Base-by-base conservation (phyloP, 2,797 vertebrate genomes). In the Crypturellus tataupa region DNA sequence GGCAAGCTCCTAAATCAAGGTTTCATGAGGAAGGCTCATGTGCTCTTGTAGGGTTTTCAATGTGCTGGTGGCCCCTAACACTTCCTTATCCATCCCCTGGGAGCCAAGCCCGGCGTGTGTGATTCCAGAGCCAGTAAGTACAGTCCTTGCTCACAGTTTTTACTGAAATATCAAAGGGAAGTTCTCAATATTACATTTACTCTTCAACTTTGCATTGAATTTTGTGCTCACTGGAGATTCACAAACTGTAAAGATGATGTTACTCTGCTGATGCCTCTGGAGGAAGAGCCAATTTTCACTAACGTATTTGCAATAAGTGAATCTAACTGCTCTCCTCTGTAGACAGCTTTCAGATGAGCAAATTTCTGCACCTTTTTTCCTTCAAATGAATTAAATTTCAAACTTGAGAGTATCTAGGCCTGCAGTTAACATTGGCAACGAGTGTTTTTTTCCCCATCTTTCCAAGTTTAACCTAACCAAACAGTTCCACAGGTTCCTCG, bases 221-320 rank as follows among this genome's bases (percentile, higher is more conserved):
- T 78, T 59, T 55, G 42, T 5, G 15, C 59, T 89, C 87, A 86
- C 17, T 76, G 56, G 76, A 63, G 80, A 86, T 51, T 59, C 72
- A 47, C 69, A 47, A 65, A 35, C 46, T 63, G 49, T 53, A 83
- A 87, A 55, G 72, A 65, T 62, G 58, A 80, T 68, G 69, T 42
- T 89, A 68, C 65, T 83, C 49, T 40, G 27, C 33, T 12, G 37
- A 29, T 25, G 27, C 17, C 37, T 64, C 69, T 69, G 51, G 89
- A 90, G 58, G 72, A 78, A 59, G 27, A 79, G 63, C 55, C 18
- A 39, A 73, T 71, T 89, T 88, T 29, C 90, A 94, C 69, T 12
- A 91, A 70, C 19, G 23, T 4, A 80, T 60, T 78, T 58, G 71
- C 1, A 2, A 39, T 49, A 51, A 78, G 80, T 53, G 68, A 87